These are phyloP conservation scores for Maylandia zebra DNA, from an alignment of 2,113 vertebrate species.

Conservation along the genomic window DNA sequence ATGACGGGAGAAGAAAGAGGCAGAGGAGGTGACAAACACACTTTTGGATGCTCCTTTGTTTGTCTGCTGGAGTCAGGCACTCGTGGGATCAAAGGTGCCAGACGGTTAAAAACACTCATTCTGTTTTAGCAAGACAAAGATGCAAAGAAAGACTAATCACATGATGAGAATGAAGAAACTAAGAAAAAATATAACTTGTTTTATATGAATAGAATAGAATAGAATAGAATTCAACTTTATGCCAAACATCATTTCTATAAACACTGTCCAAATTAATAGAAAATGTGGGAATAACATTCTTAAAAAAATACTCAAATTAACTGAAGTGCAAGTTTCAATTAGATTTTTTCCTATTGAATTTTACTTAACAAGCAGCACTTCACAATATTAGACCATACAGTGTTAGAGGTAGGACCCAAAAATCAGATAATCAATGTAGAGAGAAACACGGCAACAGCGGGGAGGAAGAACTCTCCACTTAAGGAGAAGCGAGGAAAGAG, in stretches of 20 bases:
- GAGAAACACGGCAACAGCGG: not conserved
- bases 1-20: constrained; percentile 65
- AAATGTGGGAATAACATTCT: not conserved
- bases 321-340: not conserved
- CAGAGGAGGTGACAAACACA: constrained; percentile 26
- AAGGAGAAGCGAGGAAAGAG: not conserved
- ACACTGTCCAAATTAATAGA: not conserved
- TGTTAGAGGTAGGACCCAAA: not conserved
- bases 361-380: not conserved
- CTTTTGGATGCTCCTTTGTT: constrained; percentile 8
- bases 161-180: not conserved
- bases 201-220: not conserved
- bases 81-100: constrained; percentile 23
- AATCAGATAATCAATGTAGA: not conserved
- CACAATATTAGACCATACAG: not conserved
- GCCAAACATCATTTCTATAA: not conserved
- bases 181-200: not conserved
- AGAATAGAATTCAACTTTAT: not conserved
- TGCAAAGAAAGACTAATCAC: not conserved
- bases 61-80: constrained; percentile 9
- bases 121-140: not conserved
- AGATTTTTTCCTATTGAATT: not conserved
- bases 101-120: constrained; percentile 54
- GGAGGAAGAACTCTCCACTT: not conserved
- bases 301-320: not conserved